Evolutionary conservation across 2,888 invertebrate genomes (phyloP), one percentile per base, ranked within the genome.

Genomic region (Pollenia angustigena): DNA sequence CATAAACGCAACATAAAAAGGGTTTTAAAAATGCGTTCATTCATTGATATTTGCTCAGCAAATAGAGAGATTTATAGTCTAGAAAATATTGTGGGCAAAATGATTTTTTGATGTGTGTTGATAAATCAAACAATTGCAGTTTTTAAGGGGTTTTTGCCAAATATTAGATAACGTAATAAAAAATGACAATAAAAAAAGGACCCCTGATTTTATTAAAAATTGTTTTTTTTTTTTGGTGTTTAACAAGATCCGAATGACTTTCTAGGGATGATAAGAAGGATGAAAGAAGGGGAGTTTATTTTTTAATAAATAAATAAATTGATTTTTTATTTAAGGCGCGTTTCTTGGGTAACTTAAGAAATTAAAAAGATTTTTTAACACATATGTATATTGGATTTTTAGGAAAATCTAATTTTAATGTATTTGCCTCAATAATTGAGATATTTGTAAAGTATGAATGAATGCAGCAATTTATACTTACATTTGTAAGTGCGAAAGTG

Each of bases 41-140:
- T 18, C 10, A 16, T 1, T n/a, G 10, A 68, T 68, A 78, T 84
- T 75, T 75, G 54, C 56, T 60, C 44, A 8, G 23, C 54, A 80
- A 85, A 80, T 50, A 46, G 11, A 23, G 50, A 79, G 58, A 72
- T 75, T 76, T 81, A 72, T 46, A 66, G 40, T 32, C 64, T n/a
- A 75, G 71, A 50, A 72, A 64, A 66, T 46, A 81, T 81, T 85
- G 72, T 85, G 81, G 85, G 81, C 71, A 71, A 68, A 66, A 72
- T 71, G 48, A 56, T 71, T 81, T 80, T 81, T 50, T 81, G 75
- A 85, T 85, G 78, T 85, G 78, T 81, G 85, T 75, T 75, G 85
- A 85, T 85, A 75, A 80, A 66, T 72, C n/a, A 66, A 40, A 58
- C 32, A 62, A 69, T 54, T 9, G 44, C 16, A 40, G 9, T 42